Evolutionary conservation across 1,140 invertebrate genomes (phyloP).

Genomic region (Pteromalus puparum): DNA sequence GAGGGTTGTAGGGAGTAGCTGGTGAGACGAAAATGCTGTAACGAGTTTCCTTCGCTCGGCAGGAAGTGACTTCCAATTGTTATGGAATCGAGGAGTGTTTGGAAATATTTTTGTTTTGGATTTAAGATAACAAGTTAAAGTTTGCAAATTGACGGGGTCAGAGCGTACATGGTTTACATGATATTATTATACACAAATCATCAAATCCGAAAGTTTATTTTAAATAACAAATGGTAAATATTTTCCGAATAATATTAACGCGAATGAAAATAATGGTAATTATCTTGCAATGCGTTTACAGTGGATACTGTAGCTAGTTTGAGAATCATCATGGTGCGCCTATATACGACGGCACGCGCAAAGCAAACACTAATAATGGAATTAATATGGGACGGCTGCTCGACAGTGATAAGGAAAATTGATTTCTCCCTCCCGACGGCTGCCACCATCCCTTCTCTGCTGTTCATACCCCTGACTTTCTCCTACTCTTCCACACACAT

Average conservation of each 20-base stretch:
- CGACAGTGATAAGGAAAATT: constrained; percentile 71
- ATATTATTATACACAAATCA: neutral
- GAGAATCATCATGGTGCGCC: neutral
- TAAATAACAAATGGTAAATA: too few species aligned
- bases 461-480: constrained; percentile 27
- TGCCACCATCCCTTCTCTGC: constrained; percentile 1
- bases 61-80: neutral
- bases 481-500: neutral
- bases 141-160: too few species aligned
- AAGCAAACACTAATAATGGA: constrained; percentile 66
- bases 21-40: neutral
- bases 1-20: too few species aligned
- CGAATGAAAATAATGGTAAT: neutral
- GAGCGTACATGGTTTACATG: neutral
- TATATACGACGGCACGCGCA: constrained; percentile 46
- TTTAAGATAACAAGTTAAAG: neutral
- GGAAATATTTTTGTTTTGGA: neutral
- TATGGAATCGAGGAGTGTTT: neutral
- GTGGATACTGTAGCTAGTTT: neutral
- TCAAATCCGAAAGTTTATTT: neutral
- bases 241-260: too few species aligned
- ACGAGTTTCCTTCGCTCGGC: neutral
- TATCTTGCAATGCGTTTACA: neutral
- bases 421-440: constrained; percentile 63
- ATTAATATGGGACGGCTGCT: constrained; percentile 68